phyloP scores from a whole-genome alignment of 1,140 invertebrate species.

The Geopemphigus sp. region DNA sequence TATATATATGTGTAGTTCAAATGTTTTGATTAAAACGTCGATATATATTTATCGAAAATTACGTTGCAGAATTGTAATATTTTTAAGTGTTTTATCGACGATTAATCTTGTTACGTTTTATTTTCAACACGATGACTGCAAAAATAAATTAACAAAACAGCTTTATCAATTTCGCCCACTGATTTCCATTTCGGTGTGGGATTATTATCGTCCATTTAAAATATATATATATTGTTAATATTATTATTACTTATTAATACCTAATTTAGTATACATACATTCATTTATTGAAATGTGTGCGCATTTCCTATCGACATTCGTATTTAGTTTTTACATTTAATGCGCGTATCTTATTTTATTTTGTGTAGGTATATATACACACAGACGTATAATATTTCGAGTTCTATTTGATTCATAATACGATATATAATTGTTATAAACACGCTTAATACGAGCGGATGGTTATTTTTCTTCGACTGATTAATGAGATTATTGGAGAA shows the following conservation, averaged over 20 bases:
- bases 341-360: neutral
- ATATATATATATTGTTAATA: no score
- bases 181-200: neutral
- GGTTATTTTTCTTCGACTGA: neutral
- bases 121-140: neutral
- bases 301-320: neutral
- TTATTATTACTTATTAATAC: neutral
- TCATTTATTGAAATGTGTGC: neutral
- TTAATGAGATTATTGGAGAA: neutral
- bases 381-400: neutral
- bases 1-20: no score
- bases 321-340: neutral
- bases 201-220: neutral
- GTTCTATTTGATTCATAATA: neutral
- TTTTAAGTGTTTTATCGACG: neutral
- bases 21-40: neutral
- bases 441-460: neutral
- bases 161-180: slow-evolving; percentile 4
- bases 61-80: neutral
- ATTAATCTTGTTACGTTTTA: neutral
- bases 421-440: neutral
- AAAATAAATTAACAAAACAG: neutral
- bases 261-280: neutral
- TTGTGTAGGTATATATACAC: neutral
- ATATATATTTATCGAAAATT: neutral